Evolutionary conservation across 2,888 invertebrate species (phyloP).

Genomic region (Tenthredo mesomela): DNA sequence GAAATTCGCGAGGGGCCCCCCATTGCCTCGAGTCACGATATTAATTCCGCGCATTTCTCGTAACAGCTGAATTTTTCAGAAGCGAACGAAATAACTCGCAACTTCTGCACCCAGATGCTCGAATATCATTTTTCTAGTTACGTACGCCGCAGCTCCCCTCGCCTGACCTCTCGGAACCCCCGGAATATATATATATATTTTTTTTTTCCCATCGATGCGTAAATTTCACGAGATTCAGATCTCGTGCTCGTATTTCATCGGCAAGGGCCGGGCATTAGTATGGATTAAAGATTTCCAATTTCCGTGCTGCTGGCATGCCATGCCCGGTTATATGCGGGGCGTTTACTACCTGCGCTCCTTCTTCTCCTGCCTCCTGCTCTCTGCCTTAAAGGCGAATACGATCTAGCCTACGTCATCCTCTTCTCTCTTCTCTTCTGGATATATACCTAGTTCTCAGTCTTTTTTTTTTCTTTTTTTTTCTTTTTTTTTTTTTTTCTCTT

Average conservation of each 20-base stretch:
- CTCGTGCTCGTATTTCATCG: conserved; percentile 43
- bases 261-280: conserved; percentile 28
- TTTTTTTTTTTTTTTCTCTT: too few species aligned
- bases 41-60: background rate
- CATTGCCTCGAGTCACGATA: conserved; percentile 10
- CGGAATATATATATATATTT: conserved; percentile 3
- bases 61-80: background rate
- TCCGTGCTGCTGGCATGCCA: conserved; percentile 2
- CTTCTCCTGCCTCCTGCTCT: too few species aligned
- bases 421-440: background rate
- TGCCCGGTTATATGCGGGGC: conserved; percentile 15
- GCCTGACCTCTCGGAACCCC: background rate
- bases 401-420: conserved; percentile 38
- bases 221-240: conserved; percentile 23
- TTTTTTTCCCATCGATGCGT: conserved; percentile 28
- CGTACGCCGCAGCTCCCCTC: background rate
- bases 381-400: conserved; percentile 30
- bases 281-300: conserved; percentile 49
- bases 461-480: background rate
- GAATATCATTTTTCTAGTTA: background rate
- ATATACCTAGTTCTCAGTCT: background rate
- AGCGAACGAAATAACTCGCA: background rate
- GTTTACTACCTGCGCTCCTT: conserved; percentile 30
- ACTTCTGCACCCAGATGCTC: background rate
- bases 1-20: background rate